Evolutionary conservation across 2,888 invertebrate species (phyloP).

Genomic region (Cacoxenus indagator): DNA sequence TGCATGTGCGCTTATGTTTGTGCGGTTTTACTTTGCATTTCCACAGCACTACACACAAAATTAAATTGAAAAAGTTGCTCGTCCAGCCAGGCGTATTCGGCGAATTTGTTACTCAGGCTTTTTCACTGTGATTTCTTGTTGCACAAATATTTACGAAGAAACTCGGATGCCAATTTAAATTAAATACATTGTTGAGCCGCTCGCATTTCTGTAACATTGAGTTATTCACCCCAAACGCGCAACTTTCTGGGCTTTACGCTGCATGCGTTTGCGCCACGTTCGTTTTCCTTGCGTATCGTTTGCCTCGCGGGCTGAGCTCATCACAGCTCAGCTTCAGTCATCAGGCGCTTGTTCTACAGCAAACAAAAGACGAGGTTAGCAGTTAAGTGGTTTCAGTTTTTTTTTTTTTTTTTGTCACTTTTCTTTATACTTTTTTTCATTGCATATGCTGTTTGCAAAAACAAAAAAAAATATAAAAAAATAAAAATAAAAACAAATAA

Average conservation of each 20-base stretch:
- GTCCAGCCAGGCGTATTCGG: not conserved
- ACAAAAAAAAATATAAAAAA: not conserved
- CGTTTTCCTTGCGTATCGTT: not conserved
- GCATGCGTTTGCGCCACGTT: not conserved
- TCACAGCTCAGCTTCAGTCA: conserved; percentile 7
- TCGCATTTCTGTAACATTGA: not conserved
- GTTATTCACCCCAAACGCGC: not conserved
- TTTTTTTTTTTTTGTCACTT: not conserved
- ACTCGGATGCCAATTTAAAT: not conserved
- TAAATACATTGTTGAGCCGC: not conserved
- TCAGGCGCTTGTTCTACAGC: not conserved
- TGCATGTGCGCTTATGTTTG: not conserved
- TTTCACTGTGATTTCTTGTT: not conserved
- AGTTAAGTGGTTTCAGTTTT: conserved; percentile 21
- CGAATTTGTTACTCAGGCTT: not conserved
- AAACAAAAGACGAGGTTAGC: conserved; percentile 25
- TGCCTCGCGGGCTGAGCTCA: not conserved
- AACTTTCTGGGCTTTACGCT: not conserved
- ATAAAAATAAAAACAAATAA: not conserved
- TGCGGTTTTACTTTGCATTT: not conserved
- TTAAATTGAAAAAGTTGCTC: conserved; percentile 7
- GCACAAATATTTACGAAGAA: not conserved
- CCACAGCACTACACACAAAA: not conserved
- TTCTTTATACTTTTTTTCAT: not conserved
- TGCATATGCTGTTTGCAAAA: not conserved